phyloP scores from a whole-genome alignment of 92 coral and sea anemone species.

The Siderastrea siderea region DNA sequence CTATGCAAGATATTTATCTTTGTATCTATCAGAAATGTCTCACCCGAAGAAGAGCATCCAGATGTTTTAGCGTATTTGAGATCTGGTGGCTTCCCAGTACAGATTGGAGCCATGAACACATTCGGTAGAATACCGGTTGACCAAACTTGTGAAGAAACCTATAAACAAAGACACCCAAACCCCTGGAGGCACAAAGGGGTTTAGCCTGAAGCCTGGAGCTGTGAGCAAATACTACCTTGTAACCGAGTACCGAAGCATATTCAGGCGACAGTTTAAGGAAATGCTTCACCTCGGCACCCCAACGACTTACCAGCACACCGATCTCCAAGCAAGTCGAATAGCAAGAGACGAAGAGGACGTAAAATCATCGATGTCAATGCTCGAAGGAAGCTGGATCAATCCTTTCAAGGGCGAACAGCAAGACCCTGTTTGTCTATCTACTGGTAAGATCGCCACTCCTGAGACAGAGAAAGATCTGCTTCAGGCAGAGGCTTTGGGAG shows the following conservation, averaged over 20 bases:
- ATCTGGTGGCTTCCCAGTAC: conserved; percentile 64
- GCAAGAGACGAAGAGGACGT: not conserved
- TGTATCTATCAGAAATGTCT: conserved; percentile 46
- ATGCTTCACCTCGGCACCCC: conserved; percentile 6
- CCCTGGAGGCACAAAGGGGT: conserved; percentile 71
- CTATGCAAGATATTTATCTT: not conserved
- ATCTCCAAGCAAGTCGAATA: conserved; percentile 8
- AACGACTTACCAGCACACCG: conserved; percentile 3
- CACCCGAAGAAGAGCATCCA: conserved; percentile 56
- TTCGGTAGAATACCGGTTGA: conserved; percentile 71
- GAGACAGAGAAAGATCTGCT: conserved; percentile 55
- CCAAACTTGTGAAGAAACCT: conserved; percentile 72
- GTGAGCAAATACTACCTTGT: conserved; percentile 63
- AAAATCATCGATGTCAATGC: not conserved
- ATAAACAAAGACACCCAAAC: conserved; percentile 77
- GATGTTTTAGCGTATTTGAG: conserved; percentile 54
- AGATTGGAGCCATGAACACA: conserved; percentile 29
- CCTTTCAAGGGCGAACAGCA: not conserved
- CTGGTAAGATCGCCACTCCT: conserved; percentile 55
- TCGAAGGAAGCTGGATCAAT: conserved; percentile 2
- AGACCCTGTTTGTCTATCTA: conserved; percentile 28
- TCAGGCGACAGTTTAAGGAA: not conserved
- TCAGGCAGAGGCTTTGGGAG: conserved; percentile 48
- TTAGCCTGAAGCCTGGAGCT: conserved; percentile 73
- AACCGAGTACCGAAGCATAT: conserved; percentile 23